These are phyloP conservation scores for Acrocephalus kingi DNA, from an alignment of 2,113 vertebrate species.

Conservation along the genomic window DNA sequence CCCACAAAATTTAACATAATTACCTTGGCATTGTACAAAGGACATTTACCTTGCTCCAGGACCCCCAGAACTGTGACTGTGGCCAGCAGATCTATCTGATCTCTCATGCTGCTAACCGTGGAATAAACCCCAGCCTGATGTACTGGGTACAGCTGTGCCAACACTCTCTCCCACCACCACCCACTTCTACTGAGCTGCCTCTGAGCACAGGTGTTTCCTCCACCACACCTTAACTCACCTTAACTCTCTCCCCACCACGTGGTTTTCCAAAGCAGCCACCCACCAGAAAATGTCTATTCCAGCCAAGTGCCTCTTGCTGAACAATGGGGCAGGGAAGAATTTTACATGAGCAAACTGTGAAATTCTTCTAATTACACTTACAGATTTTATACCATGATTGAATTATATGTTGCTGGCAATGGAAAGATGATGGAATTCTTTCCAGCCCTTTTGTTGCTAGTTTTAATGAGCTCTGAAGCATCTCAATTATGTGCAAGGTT, in stretches of 20 bases:
- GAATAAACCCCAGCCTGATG: not conserved
- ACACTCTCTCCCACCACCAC: not conserved
- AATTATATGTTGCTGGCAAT: rapidly evolving
- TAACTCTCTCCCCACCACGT: not conserved
- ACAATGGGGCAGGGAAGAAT: rapidly evolving
- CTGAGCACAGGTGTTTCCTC: constrained; percentile 9
- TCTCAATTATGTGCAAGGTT: not conserved
- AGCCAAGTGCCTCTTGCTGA: not conserved
- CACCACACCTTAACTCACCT: not conserved
- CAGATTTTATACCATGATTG: rapidly evolving
- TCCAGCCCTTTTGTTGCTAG: not conserved
- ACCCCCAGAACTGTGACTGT: constrained; percentile 80
- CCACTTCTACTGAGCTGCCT: not conserved
- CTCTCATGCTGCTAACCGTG: constrained; percentile 63
- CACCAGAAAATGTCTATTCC: rapidly evolving
- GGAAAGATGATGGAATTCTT: not conserved
- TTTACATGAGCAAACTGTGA: not conserved
- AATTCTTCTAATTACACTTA: not conserved
- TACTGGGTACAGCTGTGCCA: not conserved
- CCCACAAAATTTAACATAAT: not conserved
- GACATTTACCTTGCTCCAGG: constrained; percentile 85
- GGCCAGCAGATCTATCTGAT: constrained; percentile 78
- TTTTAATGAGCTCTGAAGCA: not conserved
- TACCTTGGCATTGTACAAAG: not conserved
- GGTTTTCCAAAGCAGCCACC: not conserved